Evolutionary conservation across 2,113 vertebrate genomes (phyloP).

Genomic region (Rousettus leschenaultii): DNA sequence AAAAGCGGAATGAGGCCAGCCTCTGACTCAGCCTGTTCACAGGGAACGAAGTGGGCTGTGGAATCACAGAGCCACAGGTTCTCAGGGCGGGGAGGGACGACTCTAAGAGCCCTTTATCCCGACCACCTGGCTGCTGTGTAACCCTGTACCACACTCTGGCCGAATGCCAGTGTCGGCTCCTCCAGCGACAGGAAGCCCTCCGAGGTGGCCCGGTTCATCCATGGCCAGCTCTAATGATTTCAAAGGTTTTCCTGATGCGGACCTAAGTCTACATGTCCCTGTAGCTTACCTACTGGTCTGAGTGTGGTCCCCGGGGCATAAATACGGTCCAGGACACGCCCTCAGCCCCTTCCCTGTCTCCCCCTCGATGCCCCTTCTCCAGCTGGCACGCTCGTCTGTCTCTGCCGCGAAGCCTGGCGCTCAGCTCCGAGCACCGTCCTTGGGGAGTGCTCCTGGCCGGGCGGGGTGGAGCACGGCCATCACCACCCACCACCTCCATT

Average conservation of each 20-base stretch:
- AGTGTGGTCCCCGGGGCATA: background rate
- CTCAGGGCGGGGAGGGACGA: background rate
- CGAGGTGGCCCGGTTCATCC: background rate
- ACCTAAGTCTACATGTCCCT: background rate
- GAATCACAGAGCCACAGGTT: background rate
- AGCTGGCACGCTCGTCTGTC: background rate
- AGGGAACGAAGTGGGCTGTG: background rate
- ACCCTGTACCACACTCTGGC: background rate
- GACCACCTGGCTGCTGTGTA: background rate
- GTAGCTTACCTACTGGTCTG: background rate
- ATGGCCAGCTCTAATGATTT: background rate
- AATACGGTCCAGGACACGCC: background rate
- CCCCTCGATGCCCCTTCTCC: background rate
- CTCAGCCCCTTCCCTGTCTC: background rate
- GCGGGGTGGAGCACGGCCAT: background rate
- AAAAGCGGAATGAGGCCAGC: slow-evolving; percentile 34
- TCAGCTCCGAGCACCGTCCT: background rate
- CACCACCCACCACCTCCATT: background rate
- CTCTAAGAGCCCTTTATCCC: background rate
- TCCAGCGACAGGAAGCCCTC: background rate
- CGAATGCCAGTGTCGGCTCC: background rate
- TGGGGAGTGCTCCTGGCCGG: background rate
- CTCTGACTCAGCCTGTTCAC: background rate
- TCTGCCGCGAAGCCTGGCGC: background rate
- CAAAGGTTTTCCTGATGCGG: background rate